Conservation (phyloP, 2,797 vertebrate species). For the Carcharodon carcharias region DNA sequence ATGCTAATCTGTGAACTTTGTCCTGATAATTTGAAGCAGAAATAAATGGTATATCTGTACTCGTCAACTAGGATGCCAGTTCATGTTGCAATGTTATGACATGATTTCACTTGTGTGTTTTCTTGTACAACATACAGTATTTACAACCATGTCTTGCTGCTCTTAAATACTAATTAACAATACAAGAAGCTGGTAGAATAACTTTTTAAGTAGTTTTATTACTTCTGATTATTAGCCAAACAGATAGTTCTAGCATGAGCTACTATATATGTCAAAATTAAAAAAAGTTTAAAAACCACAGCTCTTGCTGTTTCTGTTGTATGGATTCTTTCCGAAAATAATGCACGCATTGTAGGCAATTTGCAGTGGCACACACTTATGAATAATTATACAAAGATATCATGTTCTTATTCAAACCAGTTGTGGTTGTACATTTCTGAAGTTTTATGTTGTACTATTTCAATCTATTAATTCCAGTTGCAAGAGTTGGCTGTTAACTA, state of each 20-base stretch:
- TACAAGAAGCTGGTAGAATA: slow-evolving; percentile 30
- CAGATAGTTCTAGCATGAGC: slow-evolving; percentile 34
- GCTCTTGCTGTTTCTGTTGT: slow-evolving; percentile 32
- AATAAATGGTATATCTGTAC: slow-evolving; percentile 32
- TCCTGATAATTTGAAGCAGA: slow-evolving; percentile 19
- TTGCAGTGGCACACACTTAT: slow-evolving; percentile 30
- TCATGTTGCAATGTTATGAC: slow-evolving; percentile 33
- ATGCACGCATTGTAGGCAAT: slow-evolving; percentile 36
- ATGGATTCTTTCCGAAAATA: slow-evolving; percentile 28
- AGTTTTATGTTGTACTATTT: slow-evolving; percentile 36
- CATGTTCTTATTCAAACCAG: slow-evolving; percentile 33
- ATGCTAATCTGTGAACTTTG: slow-evolving; percentile 20
- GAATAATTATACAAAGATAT: slow-evolving; percentile 35
- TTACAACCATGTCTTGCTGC: slow-evolving; percentile 38
- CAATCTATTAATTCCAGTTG: slow-evolving; percentile 32
- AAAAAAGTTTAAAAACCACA: slow-evolving; percentile 6
- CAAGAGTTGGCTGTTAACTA: slow-evolving; percentile 36
- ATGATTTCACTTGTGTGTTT: slow-evolving; percentile 35
- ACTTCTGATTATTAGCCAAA: slow-evolving; percentile 34
- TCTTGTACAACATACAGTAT: slow-evolving; percentile 34
- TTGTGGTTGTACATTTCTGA: slow-evolving; percentile 36
- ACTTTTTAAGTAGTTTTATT: slow-evolving; percentile 36
- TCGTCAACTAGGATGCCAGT: slow-evolving; percentile 34
- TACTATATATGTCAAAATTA: slow-evolving; percentile 32
- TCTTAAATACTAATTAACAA: slow-evolving; percentile 38